These are phyloP conservation scores for Phalacrocorax carbo DNA, from an alignment of 2,113 vertebrate species.

Conservation along the genomic window DNA sequence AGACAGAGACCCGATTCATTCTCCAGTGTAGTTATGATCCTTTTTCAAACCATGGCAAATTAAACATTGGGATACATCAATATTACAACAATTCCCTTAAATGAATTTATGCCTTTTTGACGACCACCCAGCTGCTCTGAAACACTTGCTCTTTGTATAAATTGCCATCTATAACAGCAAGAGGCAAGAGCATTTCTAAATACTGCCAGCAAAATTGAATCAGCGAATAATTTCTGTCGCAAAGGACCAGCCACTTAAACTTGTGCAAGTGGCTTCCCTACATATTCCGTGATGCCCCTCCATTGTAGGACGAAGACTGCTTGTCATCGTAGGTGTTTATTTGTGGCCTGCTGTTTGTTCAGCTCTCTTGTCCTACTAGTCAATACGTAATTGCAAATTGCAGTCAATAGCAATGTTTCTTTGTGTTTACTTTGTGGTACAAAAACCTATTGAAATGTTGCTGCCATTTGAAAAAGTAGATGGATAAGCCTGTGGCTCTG, in stretches of 20 bases:
- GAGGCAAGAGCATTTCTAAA: background rate
- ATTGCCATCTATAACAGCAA: background rate
- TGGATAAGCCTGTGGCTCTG: background rate
- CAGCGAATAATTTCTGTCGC: background rate
- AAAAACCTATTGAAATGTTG: background rate
- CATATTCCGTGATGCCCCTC: accelerated
- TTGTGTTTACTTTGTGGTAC: background rate
- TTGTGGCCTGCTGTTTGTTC: background rate
- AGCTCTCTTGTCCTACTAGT: background rate
- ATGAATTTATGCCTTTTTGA: background rate
- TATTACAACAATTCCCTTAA: background rate
- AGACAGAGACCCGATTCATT: background rate
- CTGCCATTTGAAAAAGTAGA: background rate
- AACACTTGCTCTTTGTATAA: background rate
- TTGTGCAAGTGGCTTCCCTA: background rate
- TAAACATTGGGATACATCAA: background rate
- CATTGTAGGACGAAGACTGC: background rate
- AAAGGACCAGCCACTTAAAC: background rate
- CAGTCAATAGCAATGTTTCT: background rate
- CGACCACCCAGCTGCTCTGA: background rate
- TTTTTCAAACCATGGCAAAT: background rate
- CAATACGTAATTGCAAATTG: background rate
- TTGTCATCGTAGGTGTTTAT: background rate
- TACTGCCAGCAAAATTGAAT: background rate
- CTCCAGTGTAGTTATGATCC: background rate